A percentile compares a stretch with the other conserved stretches of the same genome.
These are phyloP conservation scores for Calidris pugnax DNA, from an alignment of 2,113 vertebrate genomes.

Conservation along the genomic window DNA sequence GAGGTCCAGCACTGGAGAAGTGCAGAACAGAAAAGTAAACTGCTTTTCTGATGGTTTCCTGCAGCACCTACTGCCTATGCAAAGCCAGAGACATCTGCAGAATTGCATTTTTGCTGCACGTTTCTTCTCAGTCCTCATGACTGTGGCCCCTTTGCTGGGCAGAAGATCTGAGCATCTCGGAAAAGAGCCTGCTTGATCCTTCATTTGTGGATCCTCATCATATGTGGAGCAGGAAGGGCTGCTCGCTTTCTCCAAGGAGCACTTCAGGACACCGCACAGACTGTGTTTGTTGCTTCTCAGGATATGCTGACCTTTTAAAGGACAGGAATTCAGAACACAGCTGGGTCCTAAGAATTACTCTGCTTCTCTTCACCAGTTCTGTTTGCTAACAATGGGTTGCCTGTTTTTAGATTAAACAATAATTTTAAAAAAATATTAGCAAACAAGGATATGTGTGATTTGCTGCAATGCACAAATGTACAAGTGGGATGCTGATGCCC, in stretches of 20 bases:
- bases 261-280: not conserved
- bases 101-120: not conserved
- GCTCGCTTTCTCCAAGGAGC: not conserved
- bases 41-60: not conserved
- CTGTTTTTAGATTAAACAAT: conserved; percentile 1
- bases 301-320: not conserved
- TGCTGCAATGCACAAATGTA: not conserved
- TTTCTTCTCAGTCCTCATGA: not conserved
- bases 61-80: not conserved
- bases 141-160: not conserved
- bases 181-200: not conserved
- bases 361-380: not conserved
- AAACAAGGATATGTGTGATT: not conserved
- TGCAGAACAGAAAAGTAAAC: not conserved
- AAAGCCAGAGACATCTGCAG: not conserved
- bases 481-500: not conserved
- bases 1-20: not conserved
- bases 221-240: not conserved
- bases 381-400: not conserved
- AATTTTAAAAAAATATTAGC: not conserved
- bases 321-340: conserved; percentile 18
- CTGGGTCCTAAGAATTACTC: not conserved
- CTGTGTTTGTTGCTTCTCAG: not conserved
- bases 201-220: not conserved
- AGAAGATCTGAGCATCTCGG: not conserved